Evolutionary conservation across 2,797 vertebrate species (phyloP).

Genomic region (Jordanella pulchra): DNA sequence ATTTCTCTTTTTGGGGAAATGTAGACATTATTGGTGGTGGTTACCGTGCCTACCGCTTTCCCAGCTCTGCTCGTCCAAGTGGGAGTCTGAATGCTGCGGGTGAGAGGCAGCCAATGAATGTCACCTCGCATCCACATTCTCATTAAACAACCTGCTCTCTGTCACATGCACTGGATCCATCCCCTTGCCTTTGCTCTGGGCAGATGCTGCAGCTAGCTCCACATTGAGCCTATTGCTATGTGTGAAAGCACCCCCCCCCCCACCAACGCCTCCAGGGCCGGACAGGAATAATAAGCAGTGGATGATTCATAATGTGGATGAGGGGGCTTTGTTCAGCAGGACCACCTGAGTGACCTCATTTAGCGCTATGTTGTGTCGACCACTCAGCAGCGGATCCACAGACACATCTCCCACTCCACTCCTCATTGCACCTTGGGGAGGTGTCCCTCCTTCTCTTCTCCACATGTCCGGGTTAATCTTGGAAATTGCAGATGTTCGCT

Average conservation of each 20-base stretch:
- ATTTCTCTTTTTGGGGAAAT: slow-evolving; percentile 24
- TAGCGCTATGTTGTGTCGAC: slow-evolving; percentile 67
- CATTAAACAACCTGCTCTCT: slow-evolving; percentile 80
- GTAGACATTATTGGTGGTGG: slow-evolving; percentile 57
- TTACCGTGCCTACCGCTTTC: slow-evolving; percentile 54
- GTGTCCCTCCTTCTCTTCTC: slow-evolving; percentile 30
- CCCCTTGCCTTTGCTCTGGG: slow-evolving; percentile 61
- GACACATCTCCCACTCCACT: slow-evolving; percentile 59
- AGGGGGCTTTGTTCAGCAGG: slow-evolving; percentile 70
- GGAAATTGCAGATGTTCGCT: slow-evolving; percentile 22
- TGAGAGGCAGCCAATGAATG: slow-evolving; percentile 79
- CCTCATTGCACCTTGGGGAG: slow-evolving; percentile 45
- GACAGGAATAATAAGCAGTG: slow-evolving; percentile 79
- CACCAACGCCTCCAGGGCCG: slow-evolving; percentile 55
- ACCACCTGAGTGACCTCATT: slow-evolving; percentile 83
- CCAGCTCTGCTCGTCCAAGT: slow-evolving; percentile 60
- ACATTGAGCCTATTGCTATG: slow-evolving; percentile 28
- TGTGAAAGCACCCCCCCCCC: slow-evolving; percentile 58
- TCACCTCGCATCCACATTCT: slow-evolving; percentile 81
- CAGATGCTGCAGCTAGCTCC: slow-evolving; percentile 30
- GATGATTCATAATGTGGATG: slow-evolving; percentile 77
- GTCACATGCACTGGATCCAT: slow-evolving; percentile 71
- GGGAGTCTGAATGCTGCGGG: slow-evolving; percentile 68
- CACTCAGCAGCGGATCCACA: slow-evolving; percentile 42
- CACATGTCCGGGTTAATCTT: slow-evolving; percentile 57